phyloP scores from a whole-genome alignment of 2,888 invertebrate genomes.

The Ophion ellenae region DNA sequence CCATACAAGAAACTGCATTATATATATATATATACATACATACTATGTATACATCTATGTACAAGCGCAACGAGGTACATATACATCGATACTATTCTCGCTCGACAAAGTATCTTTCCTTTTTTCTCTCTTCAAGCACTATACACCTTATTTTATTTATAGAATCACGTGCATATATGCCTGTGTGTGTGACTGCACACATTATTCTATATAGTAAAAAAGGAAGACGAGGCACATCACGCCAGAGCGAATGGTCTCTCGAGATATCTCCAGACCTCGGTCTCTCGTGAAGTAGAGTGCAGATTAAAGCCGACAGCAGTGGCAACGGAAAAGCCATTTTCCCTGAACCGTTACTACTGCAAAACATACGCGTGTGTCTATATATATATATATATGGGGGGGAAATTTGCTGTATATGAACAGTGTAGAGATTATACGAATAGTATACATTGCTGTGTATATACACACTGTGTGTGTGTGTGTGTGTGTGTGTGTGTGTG shows the following conservation, averaged over 20 bases:
- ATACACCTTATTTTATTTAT: slow-evolving; percentile 60
- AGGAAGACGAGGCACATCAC: slow-evolving; percentile 6
- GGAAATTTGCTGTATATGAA: background rate
- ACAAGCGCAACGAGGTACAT: background rate
- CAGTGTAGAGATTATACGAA: too few species aligned
- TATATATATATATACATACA: background rate
- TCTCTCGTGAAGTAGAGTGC: slow-evolving; percentile 42
- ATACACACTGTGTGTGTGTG: too few species aligned
- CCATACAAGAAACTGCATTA: slow-evolving; percentile 44
- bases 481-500: too few species aligned
- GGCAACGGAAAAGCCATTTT: slow-evolving; percentile 57
- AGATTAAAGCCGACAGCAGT: slow-evolving; percentile 49
- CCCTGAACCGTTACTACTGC: slow-evolving; percentile 21
- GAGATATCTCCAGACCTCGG: slow-evolving; percentile 52
- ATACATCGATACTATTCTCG: slow-evolving; percentile 11
- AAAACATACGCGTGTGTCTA: background rate
- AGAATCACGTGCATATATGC: slow-evolving; percentile 33
- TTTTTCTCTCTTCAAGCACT: slow-evolving; percentile 4
- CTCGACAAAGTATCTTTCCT: slow-evolving; percentile 19
- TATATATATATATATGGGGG: background rate
- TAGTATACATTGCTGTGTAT: too few species aligned
- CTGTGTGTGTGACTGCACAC: background rate
- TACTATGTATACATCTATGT: background rate
- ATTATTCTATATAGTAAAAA: slow-evolving; percentile 13
- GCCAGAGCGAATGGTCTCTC: slow-evolving; percentile 52